Evolutionary conservation across 1,140 invertebrate genomes (phyloP).

Genomic region (Drosophila kohkoa): DNA sequence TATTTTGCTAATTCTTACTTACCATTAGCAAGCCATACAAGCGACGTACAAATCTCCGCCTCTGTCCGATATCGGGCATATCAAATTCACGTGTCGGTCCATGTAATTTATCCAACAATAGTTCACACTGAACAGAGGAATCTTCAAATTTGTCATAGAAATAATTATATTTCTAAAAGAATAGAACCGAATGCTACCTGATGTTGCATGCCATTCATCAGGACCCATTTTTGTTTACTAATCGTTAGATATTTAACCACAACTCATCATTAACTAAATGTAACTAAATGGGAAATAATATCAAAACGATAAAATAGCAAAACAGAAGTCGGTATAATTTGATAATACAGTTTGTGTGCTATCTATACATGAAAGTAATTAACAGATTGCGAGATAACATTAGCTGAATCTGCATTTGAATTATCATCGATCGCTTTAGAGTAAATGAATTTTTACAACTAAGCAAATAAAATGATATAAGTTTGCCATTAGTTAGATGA

Average conservation of each 20-base stretch:
- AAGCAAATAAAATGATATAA: background rate
- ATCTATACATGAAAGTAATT: slow-evolving; percentile 29
- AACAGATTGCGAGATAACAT: slow-evolving; percentile 7
- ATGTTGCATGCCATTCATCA: background rate
- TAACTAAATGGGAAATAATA: background rate
- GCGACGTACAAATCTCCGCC: slow-evolving; percentile 52
- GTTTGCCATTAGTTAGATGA: background rate
- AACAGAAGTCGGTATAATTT: slow-evolving; percentile 14
- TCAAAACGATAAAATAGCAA: slow-evolving; percentile 8
- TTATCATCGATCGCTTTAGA: slow-evolving; percentile 14
- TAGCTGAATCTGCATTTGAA: background rate
- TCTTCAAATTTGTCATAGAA: slow-evolving; percentile 21
- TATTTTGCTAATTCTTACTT: background rate
- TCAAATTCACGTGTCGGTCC: slow-evolving; percentile 38
- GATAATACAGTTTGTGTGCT: slow-evolving; percentile 28
- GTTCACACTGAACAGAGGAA: slow-evolving; percentile 57
- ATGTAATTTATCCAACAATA: slow-evolving; percentile 29
- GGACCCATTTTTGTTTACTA: slow-evolving; percentile 10
- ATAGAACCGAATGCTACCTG: background rate
- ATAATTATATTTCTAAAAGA: too few species aligned
- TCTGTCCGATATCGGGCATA: slow-evolving; percentile 31
- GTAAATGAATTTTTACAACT: too few species aligned
- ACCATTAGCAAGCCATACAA: slow-evolving; percentile 21
- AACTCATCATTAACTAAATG: slow-evolving; percentile 4
- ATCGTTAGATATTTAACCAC: slow-evolving; percentile 2